These are phyloP conservation scores for Schizothorax lantsangensis DNA, from an alignment of 2,797 vertebrate species.

Conservation along the genomic window DNA sequence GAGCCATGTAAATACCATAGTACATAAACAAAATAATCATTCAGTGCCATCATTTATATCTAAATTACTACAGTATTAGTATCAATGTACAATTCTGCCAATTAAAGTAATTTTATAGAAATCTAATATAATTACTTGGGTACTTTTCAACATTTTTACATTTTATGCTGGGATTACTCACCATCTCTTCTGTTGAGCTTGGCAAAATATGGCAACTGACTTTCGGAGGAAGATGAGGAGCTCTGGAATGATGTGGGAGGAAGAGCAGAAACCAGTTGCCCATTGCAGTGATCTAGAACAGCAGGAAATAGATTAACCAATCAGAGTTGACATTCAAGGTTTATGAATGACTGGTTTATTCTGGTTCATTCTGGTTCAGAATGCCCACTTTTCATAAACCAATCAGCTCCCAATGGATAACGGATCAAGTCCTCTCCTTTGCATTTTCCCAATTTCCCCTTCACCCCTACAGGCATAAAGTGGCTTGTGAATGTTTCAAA, in stretches of 20 bases:
- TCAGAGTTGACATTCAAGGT: conserved; percentile 5
- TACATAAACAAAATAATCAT: not conserved
- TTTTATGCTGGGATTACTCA: conserved; percentile 65
- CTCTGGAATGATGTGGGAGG: conserved; percentile 82
- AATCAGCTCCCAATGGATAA: not conserved
- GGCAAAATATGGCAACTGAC: conserved; percentile 77
- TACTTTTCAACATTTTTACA: not conserved
- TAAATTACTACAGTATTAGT: not conserved
- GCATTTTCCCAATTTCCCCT: not conserved
- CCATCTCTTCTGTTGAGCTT: conserved; percentile 85
- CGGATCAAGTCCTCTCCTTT: not conserved
- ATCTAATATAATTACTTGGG: not conserved
- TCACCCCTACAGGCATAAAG: not conserved
- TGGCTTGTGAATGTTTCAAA: not conserved
- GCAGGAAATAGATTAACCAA: conserved; percentile 5
- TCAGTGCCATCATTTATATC: not conserved
- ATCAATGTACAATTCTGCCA: not conserved
- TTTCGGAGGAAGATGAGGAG: conserved; percentile 78
- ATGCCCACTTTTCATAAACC: not conserved
- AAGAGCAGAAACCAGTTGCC: conserved; percentile 78
- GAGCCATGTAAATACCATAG: not conserved
- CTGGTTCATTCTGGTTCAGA: not conserved
- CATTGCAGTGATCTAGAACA: conserved; percentile 85
- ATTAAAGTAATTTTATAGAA: not conserved
- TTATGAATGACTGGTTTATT: not conserved